Evolutionary conservation across 53 echinoderm and acorn worm genomes (phyloP).

Genomic region (Mesocentrotus franciscanus): DNA sequence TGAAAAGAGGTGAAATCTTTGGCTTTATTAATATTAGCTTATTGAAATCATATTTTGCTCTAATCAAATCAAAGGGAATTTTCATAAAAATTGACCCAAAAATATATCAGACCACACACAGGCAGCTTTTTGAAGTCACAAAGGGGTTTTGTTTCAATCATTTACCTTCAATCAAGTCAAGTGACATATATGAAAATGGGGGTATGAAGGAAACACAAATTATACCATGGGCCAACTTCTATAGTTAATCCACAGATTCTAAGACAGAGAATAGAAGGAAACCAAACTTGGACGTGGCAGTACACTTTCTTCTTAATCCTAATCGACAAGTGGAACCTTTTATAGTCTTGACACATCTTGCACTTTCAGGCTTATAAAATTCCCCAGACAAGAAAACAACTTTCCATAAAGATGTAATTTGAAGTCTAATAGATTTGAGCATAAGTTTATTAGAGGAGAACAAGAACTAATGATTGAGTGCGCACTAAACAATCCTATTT

Average conservation of each 20-base stretch:
- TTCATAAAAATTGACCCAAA: neutral
- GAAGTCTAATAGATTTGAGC: conserved; percentile 60
- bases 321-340: conserved; percentile 37
- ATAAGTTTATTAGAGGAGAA: conserved; percentile 47
- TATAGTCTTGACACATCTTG: conserved; percentile 12
- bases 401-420: conserved; percentile 67
- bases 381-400: conserved; percentile 58
- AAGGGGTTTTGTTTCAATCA: neutral
- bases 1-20: neutral
- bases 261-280: neutral
- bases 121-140: neutral
- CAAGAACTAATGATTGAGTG: conserved; percentile 48
- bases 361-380: conserved; percentile 42
- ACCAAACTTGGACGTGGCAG: neutral
- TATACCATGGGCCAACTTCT: neutral
- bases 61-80: neutral
- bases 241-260: neutral
- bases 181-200: neutral
- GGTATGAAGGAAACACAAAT: neutral
- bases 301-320: conserved; percentile 32
- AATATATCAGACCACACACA: neutral
- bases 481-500: conserved; percentile 61
- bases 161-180: neutral
- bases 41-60: neutral
- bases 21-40: neutral